These are phyloP conservation scores for Amphimedon queenslandica DNA, from an alignment of 37 sponge, comb jelly and placozoan species.

Conservation along the genomic window DNA sequence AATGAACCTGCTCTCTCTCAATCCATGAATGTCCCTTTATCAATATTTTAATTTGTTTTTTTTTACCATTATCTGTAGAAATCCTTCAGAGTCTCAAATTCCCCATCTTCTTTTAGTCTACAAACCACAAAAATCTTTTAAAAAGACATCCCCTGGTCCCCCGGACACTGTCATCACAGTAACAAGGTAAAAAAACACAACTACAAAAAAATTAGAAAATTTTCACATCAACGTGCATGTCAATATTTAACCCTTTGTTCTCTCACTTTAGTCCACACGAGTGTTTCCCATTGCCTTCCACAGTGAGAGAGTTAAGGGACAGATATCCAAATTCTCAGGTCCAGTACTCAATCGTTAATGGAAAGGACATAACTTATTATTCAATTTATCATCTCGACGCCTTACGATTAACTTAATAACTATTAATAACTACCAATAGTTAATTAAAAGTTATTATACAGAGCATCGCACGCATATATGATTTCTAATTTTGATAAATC, in stretches of 20 bases:
- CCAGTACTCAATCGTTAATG: background rate
- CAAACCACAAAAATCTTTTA: constrained; percentile 17
- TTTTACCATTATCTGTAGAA: background rate
- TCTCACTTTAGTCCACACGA: background rate
- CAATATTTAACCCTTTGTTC: too few species aligned
- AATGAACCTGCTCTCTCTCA: constrained; percentile 13
- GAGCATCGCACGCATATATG: too few species aligned
- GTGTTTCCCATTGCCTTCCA: background rate
- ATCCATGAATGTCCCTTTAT: background rate
- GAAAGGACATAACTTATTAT: background rate
- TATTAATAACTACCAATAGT: too few species aligned
- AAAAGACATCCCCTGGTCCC: constrained; percentile 42
- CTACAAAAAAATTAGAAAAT: too few species aligned
- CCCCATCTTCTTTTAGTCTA: constrained; percentile 27
- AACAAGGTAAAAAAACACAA: background rate
- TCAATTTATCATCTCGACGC: background rate
- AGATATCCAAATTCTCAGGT: background rate
- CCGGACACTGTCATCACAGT: constrained; percentile 24
- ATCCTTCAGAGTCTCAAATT: background rate
- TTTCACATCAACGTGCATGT: too few species aligned
- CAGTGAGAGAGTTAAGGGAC: background rate
- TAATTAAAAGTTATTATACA: too few species aligned
- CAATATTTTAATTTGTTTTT: too few species aligned
- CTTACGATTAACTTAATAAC: too few species aligned
- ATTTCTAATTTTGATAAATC: too few species aligned